A percentile compares a stretch with the other conserved stretches of the same genome.
Evolutionary conservation across 2,888 invertebrate species (phyloP).

Genomic region (Ectemnius lituratus): DNA sequence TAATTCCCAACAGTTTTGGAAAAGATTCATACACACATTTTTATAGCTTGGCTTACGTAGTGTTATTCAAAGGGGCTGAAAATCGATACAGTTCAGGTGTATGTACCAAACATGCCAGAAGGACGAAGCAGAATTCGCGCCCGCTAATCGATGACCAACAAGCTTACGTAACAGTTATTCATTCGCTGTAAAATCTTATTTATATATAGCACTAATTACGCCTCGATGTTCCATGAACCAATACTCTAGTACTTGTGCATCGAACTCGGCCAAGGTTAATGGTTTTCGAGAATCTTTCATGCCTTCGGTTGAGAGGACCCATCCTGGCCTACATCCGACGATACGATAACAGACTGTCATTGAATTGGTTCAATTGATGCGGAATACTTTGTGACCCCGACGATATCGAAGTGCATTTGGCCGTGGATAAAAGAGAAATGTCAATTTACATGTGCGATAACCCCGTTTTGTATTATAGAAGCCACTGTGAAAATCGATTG

Average conservation of each 20-base stretch:
- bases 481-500: background rate
- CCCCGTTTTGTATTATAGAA: background rate
- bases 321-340: background rate
- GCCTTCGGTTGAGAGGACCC: background rate
- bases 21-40: no score
- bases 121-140: slow-evolving; percentile 25
- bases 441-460: no score
- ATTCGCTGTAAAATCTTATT: slow-evolving; percentile 44
- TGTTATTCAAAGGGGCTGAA: slow-evolving; percentile 4
- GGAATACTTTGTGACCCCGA: background rate
- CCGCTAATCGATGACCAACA: slow-evolving; percentile 45
- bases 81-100: slow-evolving; percentile 27
- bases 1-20: no score
- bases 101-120: slow-evolving; percentile 31
- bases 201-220: slow-evolving; percentile 42
- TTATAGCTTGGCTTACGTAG: no score
- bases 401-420: background rate
- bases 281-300: slow-evolving; percentile 13
- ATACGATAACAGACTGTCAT: background rate
- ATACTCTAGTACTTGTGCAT: slow-evolving; percentile 10
- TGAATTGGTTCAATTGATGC: slow-evolving; percentile 3
- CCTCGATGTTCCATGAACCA: slow-evolving; percentile 15
- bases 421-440: background rate
- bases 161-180: slow-evolving; percentile 41
- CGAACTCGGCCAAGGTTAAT: slow-evolving; percentile 39